Base-by-base conservation (phyloP, 2,888 invertebrate genomes). In the Troides helena region DNA sequence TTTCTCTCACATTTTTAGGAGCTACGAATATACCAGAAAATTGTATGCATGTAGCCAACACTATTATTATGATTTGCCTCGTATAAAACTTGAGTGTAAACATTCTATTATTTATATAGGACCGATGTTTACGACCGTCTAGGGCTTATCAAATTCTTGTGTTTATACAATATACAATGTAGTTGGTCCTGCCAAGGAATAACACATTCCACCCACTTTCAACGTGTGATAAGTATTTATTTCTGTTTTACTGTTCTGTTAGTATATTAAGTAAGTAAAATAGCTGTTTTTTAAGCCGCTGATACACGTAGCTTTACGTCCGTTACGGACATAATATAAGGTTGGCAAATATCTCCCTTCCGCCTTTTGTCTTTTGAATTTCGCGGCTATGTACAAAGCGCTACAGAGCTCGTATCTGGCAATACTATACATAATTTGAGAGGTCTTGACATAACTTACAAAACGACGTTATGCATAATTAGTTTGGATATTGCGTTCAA, bases 91-190 rank as follows among this genome's bases (percentile, higher is more conserved):
- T 63, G 63, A 50, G 43, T 8, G 63, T 62, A 69, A 62, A 67
- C 62, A 68, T 57, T 65, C 65, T 63, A 25, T 43, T 71, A 67
- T 67, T 71, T 71, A 71, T 71, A 67, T 71, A 71, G 70, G 70
- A 64, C 63, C 64, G 59, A 67, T 67, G 70, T 71, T 71, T 71
- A 65, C 70, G 65, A 67, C 60, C 67, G 70, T 71, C 70, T 65
- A 71, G 67, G 39, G 67, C 70, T 71, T 71, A 71, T 71, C 70
- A 71, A 68, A 67, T 67, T 64, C 60, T 60, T 61, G 67, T 71
- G 67, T 71, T 71, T 71, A 71, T 67, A 71, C 62, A 53, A 65
- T 68, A 65, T 65, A 71, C 70, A 71, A 62, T 68, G 70, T 70
- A 64, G 64, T 67, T 64, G 61, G 65, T 67, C 70, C 61, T 57